phyloP scores from a whole-genome alignment of 2,888 invertebrate genomes.

The Eucera pruinosa region DNA sequence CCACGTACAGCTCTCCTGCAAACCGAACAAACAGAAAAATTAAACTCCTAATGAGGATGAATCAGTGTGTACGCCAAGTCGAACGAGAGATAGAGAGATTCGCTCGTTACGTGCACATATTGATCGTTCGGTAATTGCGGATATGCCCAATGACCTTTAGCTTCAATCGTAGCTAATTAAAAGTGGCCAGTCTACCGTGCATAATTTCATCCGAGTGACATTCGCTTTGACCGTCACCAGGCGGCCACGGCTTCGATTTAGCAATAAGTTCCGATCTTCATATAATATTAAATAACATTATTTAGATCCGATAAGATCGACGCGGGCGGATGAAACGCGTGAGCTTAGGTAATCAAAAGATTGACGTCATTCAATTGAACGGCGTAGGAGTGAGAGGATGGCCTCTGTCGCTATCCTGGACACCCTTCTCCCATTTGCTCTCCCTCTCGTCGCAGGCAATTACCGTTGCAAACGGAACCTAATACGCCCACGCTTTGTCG shows the following conservation, averaged over 20 bases:
- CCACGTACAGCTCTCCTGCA: slow-evolving; percentile 83
- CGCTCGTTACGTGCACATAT: too few relatives aligned
- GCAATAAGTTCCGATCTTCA: slow-evolving; percentile 9
- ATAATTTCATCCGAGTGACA: slow-evolving; percentile 24
- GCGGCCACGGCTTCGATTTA: not conserved
- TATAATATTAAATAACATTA: too few relatives aligned
- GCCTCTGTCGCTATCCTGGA: slow-evolving; percentile 9
- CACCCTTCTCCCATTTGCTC: slow-evolving; percentile 37
- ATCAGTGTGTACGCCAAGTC: slow-evolving; percentile 36
- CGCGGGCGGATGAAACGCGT: slow-evolving; percentile 8
- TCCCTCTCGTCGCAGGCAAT: slow-evolving; percentile 40
- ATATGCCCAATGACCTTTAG: slow-evolving; percentile 36
- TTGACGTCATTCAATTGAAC: slow-evolving; percentile 63
- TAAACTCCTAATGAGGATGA: slow-evolving; percentile 50
- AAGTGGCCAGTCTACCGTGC: slow-evolving; percentile 24
- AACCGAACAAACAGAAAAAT: slow-evolving; percentile 43
- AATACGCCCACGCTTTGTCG: slow-evolving; percentile 56
- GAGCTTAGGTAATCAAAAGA: slow-evolving; percentile 42
- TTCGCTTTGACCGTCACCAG: slow-evolving; percentile 2
- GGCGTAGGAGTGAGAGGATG: slow-evolving; percentile 56
- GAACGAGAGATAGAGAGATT: slow-evolving; percentile 6
- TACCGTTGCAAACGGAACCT: slow-evolving; percentile 49
- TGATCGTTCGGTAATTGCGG: slow-evolving; percentile 43
- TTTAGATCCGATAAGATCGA: too few relatives aligned
- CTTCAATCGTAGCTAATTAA: slow-evolving; percentile 43